Conservation (phyloP, 2,113 vertebrate species). For the Elephas maximus region DNA sequence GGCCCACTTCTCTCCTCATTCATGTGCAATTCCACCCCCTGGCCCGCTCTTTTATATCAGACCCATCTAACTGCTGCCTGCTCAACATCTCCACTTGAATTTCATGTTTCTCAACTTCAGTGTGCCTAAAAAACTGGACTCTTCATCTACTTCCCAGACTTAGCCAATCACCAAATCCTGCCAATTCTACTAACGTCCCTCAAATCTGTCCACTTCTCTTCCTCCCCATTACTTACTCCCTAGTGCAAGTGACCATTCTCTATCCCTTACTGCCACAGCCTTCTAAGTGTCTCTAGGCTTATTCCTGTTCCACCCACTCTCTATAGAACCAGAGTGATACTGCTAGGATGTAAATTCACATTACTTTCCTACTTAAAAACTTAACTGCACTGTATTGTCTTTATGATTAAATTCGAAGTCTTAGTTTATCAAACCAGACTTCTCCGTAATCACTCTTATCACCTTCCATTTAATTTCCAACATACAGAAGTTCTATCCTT, state of each 20-base stretch:
- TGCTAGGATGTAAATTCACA: background rate
- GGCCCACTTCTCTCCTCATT: background rate
- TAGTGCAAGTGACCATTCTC: background rate
- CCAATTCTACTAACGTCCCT: too few relatives aligned
- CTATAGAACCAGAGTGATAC: background rate
- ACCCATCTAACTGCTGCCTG: background rate
- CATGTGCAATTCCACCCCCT: background rate
- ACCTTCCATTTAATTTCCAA: background rate
- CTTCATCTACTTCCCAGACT: background rate
- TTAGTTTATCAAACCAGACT: background rate
- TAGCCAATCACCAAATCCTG: background rate
- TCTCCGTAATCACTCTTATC: background rate
- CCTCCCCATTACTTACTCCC: background rate
- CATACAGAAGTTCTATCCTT: background rate
- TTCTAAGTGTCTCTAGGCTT: background rate
- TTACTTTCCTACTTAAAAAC: background rate
- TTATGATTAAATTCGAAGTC: background rate
- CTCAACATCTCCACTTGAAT: background rate
- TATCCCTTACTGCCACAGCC: background rate
- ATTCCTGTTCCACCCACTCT: background rate
- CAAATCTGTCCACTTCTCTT: background rate
- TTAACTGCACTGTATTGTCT: background rate
- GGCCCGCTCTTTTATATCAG: background rate
- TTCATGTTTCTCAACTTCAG: background rate
- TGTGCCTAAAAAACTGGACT: background rate